A percentile compares a stretch with the other conserved stretches of the same genome.
Evolutionary conservation across 2,797 vertebrate species (phyloP).

Genomic region (Sparus aurata): DNA sequence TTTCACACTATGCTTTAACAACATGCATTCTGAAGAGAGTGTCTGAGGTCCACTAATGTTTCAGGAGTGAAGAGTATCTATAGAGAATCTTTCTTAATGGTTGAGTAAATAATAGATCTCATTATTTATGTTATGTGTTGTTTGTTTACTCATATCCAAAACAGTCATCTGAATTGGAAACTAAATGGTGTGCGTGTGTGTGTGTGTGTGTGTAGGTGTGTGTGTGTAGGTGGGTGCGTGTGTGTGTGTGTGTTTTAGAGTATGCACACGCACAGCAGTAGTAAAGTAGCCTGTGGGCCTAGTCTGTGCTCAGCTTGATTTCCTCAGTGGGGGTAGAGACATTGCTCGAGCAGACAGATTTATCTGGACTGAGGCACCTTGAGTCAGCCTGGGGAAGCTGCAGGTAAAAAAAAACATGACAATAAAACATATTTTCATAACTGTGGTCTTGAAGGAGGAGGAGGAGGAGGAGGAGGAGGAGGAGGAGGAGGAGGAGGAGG

Average conservation of each 20-base stretch:
- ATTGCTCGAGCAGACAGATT: slow-evolving; percentile 64
- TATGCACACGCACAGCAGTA: slow-evolving; percentile 28
- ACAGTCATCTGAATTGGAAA: slow-evolving; percentile 40
- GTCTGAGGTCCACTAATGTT: neutral
- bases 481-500: too few species aligned
- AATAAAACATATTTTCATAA: slow-evolving; percentile 71
- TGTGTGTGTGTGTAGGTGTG: too few species aligned
- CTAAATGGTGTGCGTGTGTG: slow-evolving; percentile 39
- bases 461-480: too few species aligned
- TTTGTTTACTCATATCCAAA: slow-evolving; percentile 39
- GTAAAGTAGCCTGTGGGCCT: slow-evolving; percentile 58
- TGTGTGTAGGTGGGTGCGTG: too few species aligned
- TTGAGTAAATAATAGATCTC: neutral
- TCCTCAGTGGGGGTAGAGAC: slow-evolving; percentile 61
- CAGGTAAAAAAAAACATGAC: slow-evolving; percentile 66
- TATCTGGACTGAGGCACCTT: slow-evolving; percentile 63
- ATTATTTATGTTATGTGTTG: neutral
- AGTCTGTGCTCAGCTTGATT: slow-evolving; percentile 66
- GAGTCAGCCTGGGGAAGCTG: slow-evolving; percentile 58
- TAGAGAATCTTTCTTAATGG: too few species aligned
- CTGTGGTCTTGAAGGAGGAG: slow-evolving; percentile 18
- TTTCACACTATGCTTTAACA: slow-evolving; percentile 32
- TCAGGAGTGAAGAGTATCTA: too few species aligned
- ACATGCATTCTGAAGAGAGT: slow-evolving; percentile 17
- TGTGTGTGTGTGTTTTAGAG: slow-evolving; percentile 1